Base-by-base conservation (phyloP, 92 coral and sea anemone genomes). In the Porites cylindrica region DNA sequence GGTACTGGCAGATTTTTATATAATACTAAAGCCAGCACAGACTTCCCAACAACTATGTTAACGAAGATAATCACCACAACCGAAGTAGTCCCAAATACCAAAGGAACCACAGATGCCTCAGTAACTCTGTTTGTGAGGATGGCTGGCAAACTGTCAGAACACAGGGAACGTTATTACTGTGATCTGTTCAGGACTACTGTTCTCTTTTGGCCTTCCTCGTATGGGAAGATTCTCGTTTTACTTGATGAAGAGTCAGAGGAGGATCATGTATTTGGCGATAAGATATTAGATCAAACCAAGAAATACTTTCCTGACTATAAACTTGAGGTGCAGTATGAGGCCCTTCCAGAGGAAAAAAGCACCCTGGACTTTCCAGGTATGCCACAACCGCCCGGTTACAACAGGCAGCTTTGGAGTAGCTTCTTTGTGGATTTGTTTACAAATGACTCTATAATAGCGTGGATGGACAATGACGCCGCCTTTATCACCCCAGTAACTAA, bases 401-500 rank as follows among this genome's bases (percentile, higher is more conserved):
- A 78, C 58, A 70, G 72, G 3, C 72, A 78, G 18, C 71, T 78
- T 10, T 77, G 81, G 70, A 77, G 81, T 54, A 77, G 81, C 32
- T 88, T 88, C 62, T 88, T 82, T 38, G 82, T 80, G 10, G 90
- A 87, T 50, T 13, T 47, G 69, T 87, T 53, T 60, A 81, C 90
- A 13, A 53, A 87, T 20, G 91, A 88, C 79, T 29, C 65, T 6
- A 56, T 88, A 0, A 65, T 88, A 12, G 91, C 88, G 4, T 88
- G 91, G 91, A 75, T 82, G 91, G 91, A 88, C 62, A 58, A 52
- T 9, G 91, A 88, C 67, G 75, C 77, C 29, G 88, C 82, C 78
- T 89, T 67, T 76, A 47, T 38, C 6, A 38, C 47, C 47, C 47
- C 47, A 38, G 47, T 38, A 38, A 38, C 47, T 38, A 38, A 38